A percentile compares a stretch with the other conserved stretches of the same genome.
Evolutionary conservation across 2,113 vertebrate species (phyloP).

Genomic region (Corydoras sp.): DNA sequence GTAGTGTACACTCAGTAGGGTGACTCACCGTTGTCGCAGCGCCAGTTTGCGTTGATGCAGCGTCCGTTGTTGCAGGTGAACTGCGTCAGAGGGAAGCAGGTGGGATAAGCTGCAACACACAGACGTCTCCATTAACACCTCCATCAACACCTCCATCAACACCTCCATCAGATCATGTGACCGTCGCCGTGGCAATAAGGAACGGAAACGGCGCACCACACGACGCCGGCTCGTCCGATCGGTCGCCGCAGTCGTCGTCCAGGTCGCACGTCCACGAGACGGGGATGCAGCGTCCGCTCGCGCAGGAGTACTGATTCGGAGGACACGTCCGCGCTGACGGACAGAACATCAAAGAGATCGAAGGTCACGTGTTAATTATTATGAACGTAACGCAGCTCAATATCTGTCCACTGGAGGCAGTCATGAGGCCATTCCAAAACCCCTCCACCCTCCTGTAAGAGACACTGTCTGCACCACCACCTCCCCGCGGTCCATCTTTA

Average conservation of each 20-base stretch:
- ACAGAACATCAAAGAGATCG: background rate
- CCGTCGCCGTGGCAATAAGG: too few relatives aligned
- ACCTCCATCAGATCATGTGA: too few relatives aligned
- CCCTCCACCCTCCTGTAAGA: too few relatives aligned
- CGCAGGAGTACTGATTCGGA: constrained; percentile 93
- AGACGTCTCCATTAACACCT: background rate
- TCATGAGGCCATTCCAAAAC: too few relatives aligned
- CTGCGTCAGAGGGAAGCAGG: constrained; percentile 94
- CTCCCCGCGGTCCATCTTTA: too few relatives aligned
- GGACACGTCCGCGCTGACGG: constrained; percentile 89
- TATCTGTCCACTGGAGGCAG: too few relatives aligned
- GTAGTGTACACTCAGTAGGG: background rate
- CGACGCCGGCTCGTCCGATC: constrained; percentile 85
- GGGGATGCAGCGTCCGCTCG: constrained; percentile 93
- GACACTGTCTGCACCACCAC: too few relatives aligned
- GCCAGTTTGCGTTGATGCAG: constrained; percentile 98
- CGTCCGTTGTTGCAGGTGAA: constrained; percentile 97
- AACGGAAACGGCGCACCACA: constrained; percentile 62
- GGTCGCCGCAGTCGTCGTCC: constrained; percentile 95
- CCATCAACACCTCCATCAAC: too few relatives aligned
- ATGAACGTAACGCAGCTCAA: too few relatives aligned
- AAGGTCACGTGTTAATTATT: background rate
- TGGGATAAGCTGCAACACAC: constrained; percentile 80
- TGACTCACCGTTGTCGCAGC: constrained; percentile 89
- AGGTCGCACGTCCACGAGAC: constrained; percentile 94